phyloP scores from a whole-genome alignment of 2,888 invertebrate genomes.

The Melangyna quadrimaculata region DNA sequence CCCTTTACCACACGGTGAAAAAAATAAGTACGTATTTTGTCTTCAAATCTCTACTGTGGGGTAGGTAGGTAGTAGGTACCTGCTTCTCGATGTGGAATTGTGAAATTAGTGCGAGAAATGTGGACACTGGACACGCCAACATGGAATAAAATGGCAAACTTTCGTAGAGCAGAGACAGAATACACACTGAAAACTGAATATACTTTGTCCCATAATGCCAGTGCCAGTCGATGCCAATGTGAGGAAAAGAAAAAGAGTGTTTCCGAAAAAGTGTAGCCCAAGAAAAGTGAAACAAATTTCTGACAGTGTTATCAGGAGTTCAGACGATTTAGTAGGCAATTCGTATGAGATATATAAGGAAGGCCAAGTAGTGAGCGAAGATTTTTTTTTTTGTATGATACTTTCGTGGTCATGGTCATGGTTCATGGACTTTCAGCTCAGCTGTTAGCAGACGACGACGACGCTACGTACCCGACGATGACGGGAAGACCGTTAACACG shows the following conservation, averaged over 20 bases:
- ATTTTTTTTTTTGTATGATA: slow-evolving; percentile 2
- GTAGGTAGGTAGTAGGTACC: too few relatives aligned
- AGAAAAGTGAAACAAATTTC: slow-evolving; percentile 79
- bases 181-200: background rate
- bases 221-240: slow-evolving; percentile 5
- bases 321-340: slow-evolving; percentile 29
- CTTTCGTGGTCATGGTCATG: slow-evolving; percentile 49
- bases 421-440: slow-evolving; percentile 12
- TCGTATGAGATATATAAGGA: slow-evolving; percentile 35
- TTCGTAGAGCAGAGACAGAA: background rate
- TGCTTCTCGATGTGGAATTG: background rate
- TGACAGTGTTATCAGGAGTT: slow-evolving; percentile 74
- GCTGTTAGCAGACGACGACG: background rate
- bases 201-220: background rate
- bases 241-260: slow-evolving; percentile 51
- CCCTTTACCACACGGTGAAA: background rate
- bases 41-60: background rate
- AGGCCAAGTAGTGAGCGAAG: background rate
- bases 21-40: background rate
- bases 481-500: background rate
- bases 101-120: background rate
- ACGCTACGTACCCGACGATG: background rate
- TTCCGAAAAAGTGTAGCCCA: slow-evolving; percentile 68
- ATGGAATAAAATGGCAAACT: background rate
- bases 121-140: background rate